Base-by-base conservation (phyloP, 2,888 invertebrate genomes). In the Ditylenchus weischeri region DNA sequence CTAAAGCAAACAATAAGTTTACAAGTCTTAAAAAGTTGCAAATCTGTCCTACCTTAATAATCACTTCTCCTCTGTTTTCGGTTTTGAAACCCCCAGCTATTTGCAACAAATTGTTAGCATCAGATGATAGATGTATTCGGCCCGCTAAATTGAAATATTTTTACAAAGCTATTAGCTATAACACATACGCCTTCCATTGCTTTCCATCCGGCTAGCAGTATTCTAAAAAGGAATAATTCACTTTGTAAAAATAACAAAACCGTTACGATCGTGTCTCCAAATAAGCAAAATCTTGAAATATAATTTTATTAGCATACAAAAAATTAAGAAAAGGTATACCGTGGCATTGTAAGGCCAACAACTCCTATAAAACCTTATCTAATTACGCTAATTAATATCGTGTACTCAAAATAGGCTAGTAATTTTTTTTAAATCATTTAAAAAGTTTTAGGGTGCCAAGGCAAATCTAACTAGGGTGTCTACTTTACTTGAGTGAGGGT, bases 171-270 rank as follows among this genome's bases (percentile, higher is more conserved):
- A 5, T 1, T 54, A 29, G 29, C 2, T 29, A 11, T 2, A 29
- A 23, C n/a, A 8, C 54, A 23, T 36, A 80, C 80, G 78, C 70
- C 76, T 75, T 65, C 80, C 79, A 65, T 80, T 79, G 64, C 75
- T 76, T 66, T 80, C 80, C 80, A 80, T 80, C 50, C 81, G 62
- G 50, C 76, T 75, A 0, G 80, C 79, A 11, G 80, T 80, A 64
- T 80, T 80, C 35, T 43, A 6, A 15, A 43, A 43, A 43, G 5
- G 3, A 29, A 29, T 2, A 4, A 29, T 29, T 43, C 8, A 13
- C 1, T 54, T 54, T 7, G 2, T 54, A 8, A 11, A 15, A 54
- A 10, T 4, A 54, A 54, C 21, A 7, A 7, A 54, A 8, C 54
- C 13, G 15, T 54, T 23, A 23, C 29, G 13, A 80, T 78, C 7